Conservation (phyloP, 2,113 vertebrate genomes). For the Oncorhynchus keta region DNA sequence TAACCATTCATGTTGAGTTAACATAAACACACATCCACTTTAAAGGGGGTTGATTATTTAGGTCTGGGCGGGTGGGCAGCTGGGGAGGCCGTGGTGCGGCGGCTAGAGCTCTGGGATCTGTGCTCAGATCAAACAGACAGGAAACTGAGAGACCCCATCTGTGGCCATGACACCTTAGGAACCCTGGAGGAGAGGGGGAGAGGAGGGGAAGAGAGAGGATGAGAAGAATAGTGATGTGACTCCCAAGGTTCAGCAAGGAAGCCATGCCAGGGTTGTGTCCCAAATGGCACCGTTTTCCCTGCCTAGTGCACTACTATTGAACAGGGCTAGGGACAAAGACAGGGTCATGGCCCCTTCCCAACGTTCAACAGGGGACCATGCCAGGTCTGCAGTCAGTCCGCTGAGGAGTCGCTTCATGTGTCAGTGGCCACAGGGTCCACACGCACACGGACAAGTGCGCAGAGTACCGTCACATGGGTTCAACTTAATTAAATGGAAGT, state of each 20-base stretch:
- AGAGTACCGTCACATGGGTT: conserved; percentile 26
- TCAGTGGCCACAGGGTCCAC: too few relatives aligned
- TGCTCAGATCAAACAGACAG: conserved; percentile 33
- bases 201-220: too few relatives aligned
- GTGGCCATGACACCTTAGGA: conserved; percentile 35
- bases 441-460: neutral
- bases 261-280: too few relatives aligned
- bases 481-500: conserved; percentile 35
- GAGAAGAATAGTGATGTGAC: too few relatives aligned
- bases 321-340: too few relatives aligned
- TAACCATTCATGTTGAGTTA: conserved; percentile 58
- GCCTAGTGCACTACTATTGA: too few relatives aligned
- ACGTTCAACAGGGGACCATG: conserved; percentile 31
- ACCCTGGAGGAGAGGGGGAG: neutral
- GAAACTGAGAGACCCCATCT: conserved; percentile 39
- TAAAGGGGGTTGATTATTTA: conserved; percentile 19
- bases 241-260: too few relatives aligned
- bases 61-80: neutral
- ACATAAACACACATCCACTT: conserved; percentile 54
- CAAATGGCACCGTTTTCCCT: too few relatives aligned
- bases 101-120: too few relatives aligned
- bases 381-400: too few relatives aligned
- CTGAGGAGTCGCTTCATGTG: too few relatives aligned
- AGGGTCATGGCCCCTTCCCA: conserved; percentile 25
- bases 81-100: too few relatives aligned